Evolutionary conservation across 1,140 invertebrate species (phyloP).

Genomic region (Ostrea denselamellosa): DNA sequence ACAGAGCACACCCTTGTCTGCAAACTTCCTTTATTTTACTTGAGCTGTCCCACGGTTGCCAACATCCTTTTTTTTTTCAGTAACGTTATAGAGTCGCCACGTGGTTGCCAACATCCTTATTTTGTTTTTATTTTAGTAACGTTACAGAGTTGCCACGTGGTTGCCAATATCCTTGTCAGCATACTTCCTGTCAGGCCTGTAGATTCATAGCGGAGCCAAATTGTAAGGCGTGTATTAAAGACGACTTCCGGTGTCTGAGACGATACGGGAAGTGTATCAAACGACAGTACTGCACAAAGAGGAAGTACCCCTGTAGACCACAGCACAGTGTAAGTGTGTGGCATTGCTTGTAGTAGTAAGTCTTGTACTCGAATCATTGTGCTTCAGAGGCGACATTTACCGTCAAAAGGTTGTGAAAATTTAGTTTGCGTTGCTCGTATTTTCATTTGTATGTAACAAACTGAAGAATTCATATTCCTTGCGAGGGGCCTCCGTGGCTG

Average conservation of each 20-base stretch:
- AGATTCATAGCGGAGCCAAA: constrained; percentile 59
- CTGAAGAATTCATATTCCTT: no score
- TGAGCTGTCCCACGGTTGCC: no score
- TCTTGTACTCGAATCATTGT: no score
- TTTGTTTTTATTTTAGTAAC: constrained; percentile 61
- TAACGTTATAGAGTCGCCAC: background rate
- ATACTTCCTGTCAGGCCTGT: constrained; percentile 76
- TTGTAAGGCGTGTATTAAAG: constrained; percentile 66
- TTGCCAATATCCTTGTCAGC: constrained; percentile 74
- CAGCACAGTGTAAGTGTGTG: constrained; percentile 6
- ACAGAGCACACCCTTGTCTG: no score
- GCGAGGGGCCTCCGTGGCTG: no score
- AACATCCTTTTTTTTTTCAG: no score
- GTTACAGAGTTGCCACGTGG: constrained; percentile 67
- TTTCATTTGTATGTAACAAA: no score
- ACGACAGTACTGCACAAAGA: constrained; percentile 62
- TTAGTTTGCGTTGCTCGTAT: no score
- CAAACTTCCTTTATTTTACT: no score
- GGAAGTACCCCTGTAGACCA: constrained; percentile 33
- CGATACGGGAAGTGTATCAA: constrained; percentile 72
- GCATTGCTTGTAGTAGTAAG: no score
- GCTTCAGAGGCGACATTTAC: no score
- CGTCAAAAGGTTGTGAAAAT: no score
- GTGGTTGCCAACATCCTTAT: background rate
- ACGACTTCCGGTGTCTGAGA: constrained; percentile 73